Base-by-base conservation (phyloP, 2,797 vertebrate species). In the Crocidura indochinensis region DNA sequence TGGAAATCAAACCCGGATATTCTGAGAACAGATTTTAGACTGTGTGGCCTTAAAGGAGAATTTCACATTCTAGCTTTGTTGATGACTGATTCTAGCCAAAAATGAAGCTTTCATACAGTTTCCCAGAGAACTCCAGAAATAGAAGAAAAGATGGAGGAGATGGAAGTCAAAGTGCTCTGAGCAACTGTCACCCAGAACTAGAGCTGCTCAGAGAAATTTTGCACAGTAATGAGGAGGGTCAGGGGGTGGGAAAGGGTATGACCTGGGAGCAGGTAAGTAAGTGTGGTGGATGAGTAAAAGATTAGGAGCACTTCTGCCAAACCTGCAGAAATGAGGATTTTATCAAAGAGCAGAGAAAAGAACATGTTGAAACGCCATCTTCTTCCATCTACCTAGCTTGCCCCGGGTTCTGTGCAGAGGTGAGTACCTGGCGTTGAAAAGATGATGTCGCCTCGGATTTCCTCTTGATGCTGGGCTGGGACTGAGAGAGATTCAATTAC, bases 51-150 rank as follows among this genome's bases (percentile, higher is more conserved):
- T 62, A 24, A 67, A 62, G 22, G 71, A 82, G 67, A 65, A 82
- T 68, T 79, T 78, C 46, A 91, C n/a, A 49, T 85, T 49, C 17
- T 67, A 73, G 79, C 62, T 0, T 85, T 90, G 26, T 91, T 56
- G 87, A 47, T 76, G 47, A 68, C 68, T 91, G 65, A 87, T 87
- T 91, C 51, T 77, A 93, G 51, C 71, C 90, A 75, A 67, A 56
- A 67, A 60, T 26, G 44, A 91, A 65, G 84, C 67, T 87, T 94
- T 93, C 46, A 60, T 78, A 67, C n/a, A 14, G 62, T 24, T 49
- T 64, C n/a, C 77, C 19, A 81, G 49, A 92, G 22, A 47, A 65
- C 11, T 53, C 85, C 64, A 83, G 84, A 91, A 93, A 82, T 24
- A 15, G 9, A 64, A 62, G 31, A 31, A 82, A 46, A 84, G 73